These are phyloP conservation scores for Pyxicephalus adspersus DNA, from an alignment of 2,113 vertebrate species.

Conservation along the genomic window DNA sequence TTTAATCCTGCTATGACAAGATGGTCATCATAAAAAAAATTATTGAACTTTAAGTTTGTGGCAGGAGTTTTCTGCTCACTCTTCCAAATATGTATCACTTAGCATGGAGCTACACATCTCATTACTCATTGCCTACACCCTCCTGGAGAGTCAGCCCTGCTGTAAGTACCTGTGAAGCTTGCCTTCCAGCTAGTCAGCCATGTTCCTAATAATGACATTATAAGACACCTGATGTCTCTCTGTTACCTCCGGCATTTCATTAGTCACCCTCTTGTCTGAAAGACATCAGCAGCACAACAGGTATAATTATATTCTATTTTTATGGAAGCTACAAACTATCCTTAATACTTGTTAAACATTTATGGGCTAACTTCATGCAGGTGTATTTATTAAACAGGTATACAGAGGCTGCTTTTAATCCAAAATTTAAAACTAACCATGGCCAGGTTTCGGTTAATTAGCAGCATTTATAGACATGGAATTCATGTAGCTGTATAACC, in stretches of 20 bases:
- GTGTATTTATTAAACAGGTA: conserved; percentile 12
- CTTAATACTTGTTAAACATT: conserved; percentile 31
- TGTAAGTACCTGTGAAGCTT: conserved; percentile 26
- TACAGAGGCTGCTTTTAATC: not conserved
- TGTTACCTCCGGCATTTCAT: conserved; percentile 29
- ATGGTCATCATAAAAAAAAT: conserved; percentile 8
- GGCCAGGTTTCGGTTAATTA: no score
- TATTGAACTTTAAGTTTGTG: conserved; percentile 22
- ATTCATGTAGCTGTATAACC: no score
- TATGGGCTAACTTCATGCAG: conserved; percentile 13
- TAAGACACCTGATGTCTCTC: conserved; percentile 9
- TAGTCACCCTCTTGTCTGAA: conserved; percentile 19
- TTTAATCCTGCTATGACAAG: no score
- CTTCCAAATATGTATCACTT: not conserved
- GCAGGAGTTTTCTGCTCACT: not conserved
- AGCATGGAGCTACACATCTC: conserved; percentile 13
- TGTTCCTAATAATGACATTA: conserved; percentile 32
- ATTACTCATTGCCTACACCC: conserved; percentile 33
- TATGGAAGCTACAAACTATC: conserved; percentile 35
- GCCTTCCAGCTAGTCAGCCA: conserved; percentile 28
- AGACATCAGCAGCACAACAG: conserved; percentile 27
- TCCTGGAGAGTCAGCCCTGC: not conserved
- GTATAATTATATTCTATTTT: conserved; percentile 26
- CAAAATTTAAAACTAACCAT: no score
- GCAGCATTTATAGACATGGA: no score